Percentiles rank a stretch among this genome's conserved stretches.
phyloP scores from a whole-genome alignment of 2,113 vertebrate genomes.

The Bos indicus region DNA sequence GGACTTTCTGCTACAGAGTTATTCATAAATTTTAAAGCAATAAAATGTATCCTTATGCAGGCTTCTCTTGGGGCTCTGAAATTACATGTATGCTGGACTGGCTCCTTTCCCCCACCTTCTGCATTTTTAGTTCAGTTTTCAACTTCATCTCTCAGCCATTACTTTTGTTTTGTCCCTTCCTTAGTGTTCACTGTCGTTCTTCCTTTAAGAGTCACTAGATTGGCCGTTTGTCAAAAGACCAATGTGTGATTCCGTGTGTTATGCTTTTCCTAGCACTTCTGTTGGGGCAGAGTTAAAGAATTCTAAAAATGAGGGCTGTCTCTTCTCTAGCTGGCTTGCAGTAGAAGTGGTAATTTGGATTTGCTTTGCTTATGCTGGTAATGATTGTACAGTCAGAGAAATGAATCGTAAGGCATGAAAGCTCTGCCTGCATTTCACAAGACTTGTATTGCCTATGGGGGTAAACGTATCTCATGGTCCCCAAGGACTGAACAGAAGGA shows the following conservation, averaged over 20 bases:
- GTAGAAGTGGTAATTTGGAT: slow-evolving; percentile 6
- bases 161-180: neutral
- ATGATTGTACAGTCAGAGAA: neutral
- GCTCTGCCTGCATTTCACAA: neutral
- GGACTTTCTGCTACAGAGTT: neutral
- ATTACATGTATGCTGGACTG: neutral
- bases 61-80: neutral
- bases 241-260: neutral
- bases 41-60: neutral
- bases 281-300: slow-evolving; percentile 23
- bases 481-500: slow-evolving; percentile 10
- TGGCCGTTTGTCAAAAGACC: slow-evolving; percentile 40
- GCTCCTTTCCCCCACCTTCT: neutral
- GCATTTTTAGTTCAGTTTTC: slow-evolving; percentile 10
- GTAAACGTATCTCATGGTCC: neutral
- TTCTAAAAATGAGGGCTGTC: slow-evolving; percentile 16
- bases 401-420: slow-evolving; percentile 16
- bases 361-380: neutral
- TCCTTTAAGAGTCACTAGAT: neutral
- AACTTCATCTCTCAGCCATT: neutral
- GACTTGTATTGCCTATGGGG: neutral
- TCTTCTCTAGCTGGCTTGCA: neutral
- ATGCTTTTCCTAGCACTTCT: slow-evolving; percentile 27
- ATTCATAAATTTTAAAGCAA: neutral
- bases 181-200: neutral